A percentile compares a stretch with the other conserved stretches of the same genome.
These are phyloP conservation scores for Mamestra configurata DNA, from an alignment of 1,140 invertebrate species.

Conservation along the genomic window DNA sequence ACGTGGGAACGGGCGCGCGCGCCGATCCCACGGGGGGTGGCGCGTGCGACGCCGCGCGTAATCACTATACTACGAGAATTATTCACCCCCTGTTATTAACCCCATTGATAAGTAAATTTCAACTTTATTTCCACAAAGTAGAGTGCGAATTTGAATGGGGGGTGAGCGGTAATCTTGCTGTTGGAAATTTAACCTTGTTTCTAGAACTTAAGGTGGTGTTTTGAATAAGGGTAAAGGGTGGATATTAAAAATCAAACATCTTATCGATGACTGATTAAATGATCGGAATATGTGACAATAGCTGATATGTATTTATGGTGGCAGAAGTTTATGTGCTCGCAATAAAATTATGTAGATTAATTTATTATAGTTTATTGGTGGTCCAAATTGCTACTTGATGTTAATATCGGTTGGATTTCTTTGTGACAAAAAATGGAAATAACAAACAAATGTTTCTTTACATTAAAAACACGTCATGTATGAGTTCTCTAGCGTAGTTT, in stretches of 20 bases:
- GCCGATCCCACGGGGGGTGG: constrained; percentile 63
- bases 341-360: not conserved
- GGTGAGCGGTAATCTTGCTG: not conserved
- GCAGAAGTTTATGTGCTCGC: constrained; percentile 1
- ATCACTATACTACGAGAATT: constrained; percentile 53
- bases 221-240: not conserved
- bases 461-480: no score
- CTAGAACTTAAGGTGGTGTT: not conserved
- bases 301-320: constrained; percentile 28
- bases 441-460: no score
- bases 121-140: not conserved
- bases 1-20: constrained; percentile 64
- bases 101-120: not conserved
- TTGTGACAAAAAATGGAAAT: no score
- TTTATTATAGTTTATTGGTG: not conserved
- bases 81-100: constrained; percentile 43
- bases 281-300: constrained; percentile 19
- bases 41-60: constrained; percentile 59
- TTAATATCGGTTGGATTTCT: no score
- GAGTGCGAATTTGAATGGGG: not conserved
- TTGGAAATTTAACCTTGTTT: not conserved
- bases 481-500: no score
- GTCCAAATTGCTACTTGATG: not conserved
- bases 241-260: constrained; percentile 25
- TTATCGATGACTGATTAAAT: constrained; percentile 33